Evolutionary conservation across 1,140 invertebrate genomes (phyloP).

Genomic region (Asbolus verrucosus): DNA sequence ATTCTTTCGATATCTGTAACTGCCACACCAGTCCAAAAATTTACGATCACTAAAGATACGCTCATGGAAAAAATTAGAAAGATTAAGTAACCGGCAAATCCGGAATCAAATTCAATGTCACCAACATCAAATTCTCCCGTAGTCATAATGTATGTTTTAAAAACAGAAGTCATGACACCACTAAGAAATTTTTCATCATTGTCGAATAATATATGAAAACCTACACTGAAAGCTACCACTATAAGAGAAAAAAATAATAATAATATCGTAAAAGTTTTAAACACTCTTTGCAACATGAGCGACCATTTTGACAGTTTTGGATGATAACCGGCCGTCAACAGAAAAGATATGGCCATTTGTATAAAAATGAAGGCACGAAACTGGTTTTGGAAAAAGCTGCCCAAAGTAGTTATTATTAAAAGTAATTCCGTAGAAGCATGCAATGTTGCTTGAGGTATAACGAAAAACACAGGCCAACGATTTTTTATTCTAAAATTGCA

Average conservation of each 20-base stretch:
- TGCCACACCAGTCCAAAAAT: constrained; percentile 40
- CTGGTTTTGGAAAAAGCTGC: constrained; percentile 7
- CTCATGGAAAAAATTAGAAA: constrained; percentile 24
- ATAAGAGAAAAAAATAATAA: constrained; percentile 12
- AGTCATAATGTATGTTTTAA: constrained; percentile 14
- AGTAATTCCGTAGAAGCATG: neutral
- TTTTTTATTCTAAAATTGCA: neutral
- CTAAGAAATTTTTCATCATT: neutral
- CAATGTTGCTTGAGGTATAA: neutral
- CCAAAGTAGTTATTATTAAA: neutral
- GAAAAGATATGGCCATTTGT: neutral
- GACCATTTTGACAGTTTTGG: constrained; percentile 23
- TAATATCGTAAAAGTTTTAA: constrained; percentile 11
- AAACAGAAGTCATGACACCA: neutral
- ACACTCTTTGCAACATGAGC: constrained; percentile 11
- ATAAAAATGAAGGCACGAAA: neutral
- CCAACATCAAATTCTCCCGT: neutral
- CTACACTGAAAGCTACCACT: neutral
- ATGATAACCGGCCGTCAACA: neutral
- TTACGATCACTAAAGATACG: constrained; percentile 14
- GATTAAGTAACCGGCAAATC: constrained; percentile 8
- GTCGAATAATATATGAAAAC: constrained; percentile 6
- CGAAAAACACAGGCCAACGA: neutral
- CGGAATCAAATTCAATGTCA: neutral
- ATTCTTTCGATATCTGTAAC: constrained; percentile 33